phyloP scores from a whole-genome alignment of 35 echinoderm and acorn worm genomes.

The Heliocidaris tuberculata region DNA sequence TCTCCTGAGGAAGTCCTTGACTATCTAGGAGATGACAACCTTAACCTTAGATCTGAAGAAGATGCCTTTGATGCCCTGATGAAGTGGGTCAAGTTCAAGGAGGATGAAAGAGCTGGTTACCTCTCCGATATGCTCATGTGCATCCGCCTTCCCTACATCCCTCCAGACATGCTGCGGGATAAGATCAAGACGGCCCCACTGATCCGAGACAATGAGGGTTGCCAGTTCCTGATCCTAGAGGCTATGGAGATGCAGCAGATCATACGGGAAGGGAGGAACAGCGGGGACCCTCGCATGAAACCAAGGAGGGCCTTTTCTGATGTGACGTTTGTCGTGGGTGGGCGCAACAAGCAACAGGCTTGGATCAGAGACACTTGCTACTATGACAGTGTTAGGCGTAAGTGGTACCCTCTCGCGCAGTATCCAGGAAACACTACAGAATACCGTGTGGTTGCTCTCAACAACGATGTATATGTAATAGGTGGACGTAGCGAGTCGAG shows the following conservation, averaged over 20 bases:
- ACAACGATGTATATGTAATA: conserved; percentile 92
- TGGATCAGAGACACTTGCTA: conserved; percentile 92
- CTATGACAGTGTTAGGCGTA: conserved; percentile 79
- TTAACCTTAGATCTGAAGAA: conserved; percentile 81
- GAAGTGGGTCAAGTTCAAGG: conserved; percentile 87
- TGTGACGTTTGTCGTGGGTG: conserved; percentile 84
- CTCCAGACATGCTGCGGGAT: conserved; percentile 67
- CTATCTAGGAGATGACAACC: conserved; percentile 89
- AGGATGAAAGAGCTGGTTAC: conserved; percentile 55
- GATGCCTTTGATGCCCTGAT: conserved; percentile 86
- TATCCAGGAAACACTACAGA: conserved; percentile 72
- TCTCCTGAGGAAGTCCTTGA: conserved; percentile 73
- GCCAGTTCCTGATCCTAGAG: conserved; percentile 73
- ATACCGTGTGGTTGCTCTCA: conserved; percentile 76
- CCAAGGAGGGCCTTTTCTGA: conserved; percentile 84
- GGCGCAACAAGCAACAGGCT: conserved; percentile 78
- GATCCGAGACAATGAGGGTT: conserved; percentile 66
- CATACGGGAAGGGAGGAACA: conserved; percentile 81
- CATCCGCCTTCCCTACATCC: conserved; percentile 77
- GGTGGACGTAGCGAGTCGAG: conserved; percentile 70
- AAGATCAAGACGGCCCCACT: conserved; percentile 61
- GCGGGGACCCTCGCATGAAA: conserved; percentile 66
- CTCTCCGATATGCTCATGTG: conserved; percentile 64
- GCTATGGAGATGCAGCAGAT: conserved; percentile 74
- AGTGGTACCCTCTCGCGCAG: conserved; percentile 83